Evolutionary conservation across 1,140 invertebrate genomes (phyloP).

Genomic region (Meloidogyne exigua): DNA sequence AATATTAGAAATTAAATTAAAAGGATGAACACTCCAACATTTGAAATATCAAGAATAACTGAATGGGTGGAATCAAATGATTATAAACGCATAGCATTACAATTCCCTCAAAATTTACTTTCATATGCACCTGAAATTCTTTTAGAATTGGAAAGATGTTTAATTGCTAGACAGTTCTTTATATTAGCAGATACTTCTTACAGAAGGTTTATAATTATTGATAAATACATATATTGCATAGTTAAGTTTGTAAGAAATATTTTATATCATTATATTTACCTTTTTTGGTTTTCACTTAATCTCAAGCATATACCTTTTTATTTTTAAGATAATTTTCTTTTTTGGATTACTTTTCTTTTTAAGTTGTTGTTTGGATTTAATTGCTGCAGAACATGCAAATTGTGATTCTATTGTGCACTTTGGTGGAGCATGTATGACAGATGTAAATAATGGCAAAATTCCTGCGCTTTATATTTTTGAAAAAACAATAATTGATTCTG

Average conservation of each 20-base stretch:
- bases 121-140: constrained; percentile 33
- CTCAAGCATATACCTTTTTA: not conserved
- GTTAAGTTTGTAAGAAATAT: not conserved
- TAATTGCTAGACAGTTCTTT: constrained; percentile 35
- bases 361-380: constrained; percentile 54
- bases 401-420: constrained; percentile 53
- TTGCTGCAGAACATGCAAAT: constrained; percentile 53
- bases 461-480: constrained; percentile 54
- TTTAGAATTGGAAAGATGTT: constrained; percentile 23
- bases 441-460: constrained; percentile 24
- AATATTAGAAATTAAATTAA: no score
- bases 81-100: constrained; percentile 46
- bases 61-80: constrained; percentile 42
- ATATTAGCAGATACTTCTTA: constrained; percentile 56
- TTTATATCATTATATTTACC: not conserved
- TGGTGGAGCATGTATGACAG: constrained; percentile 54
- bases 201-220: constrained; percentile 38
- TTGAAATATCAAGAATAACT: constrained; percentile 39
- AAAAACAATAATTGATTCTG: constrained; percentile 29
- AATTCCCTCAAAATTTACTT: constrained; percentile 51
- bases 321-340: not conserved
- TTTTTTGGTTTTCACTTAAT: no score
- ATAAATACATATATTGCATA: not conserved
- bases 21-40: constrained; percentile 11
- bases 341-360: constrained; percentile 1